Evolutionary conservation across 2,888 invertebrate species (phyloP).

Genomic region (Tenthredo mesomela): DNA sequence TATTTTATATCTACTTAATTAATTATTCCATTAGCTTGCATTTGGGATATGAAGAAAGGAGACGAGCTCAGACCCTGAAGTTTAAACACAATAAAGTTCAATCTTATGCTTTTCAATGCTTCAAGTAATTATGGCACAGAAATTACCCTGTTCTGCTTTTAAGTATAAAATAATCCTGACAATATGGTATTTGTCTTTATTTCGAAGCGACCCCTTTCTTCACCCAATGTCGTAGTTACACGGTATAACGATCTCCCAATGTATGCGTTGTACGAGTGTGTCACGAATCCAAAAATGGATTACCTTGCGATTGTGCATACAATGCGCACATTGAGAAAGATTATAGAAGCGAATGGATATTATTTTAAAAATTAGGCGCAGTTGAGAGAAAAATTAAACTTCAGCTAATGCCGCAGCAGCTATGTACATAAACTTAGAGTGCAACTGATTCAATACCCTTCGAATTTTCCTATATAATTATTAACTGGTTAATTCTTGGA

Average conservation of each 20-base stretch:
- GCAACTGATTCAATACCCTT: slow-evolving; percentile 66
- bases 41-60: slow-evolving; percentile 26
- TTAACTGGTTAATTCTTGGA: slow-evolving; percentile 68
- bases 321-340: slow-evolving; percentile 58
- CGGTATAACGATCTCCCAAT: slow-evolving; percentile 9
- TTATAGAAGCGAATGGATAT: slow-evolving; percentile 2
- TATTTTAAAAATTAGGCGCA: slow-evolving; percentile 26
- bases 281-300: not conserved
- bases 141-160: slow-evolving; percentile 47
- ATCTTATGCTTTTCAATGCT: slow-evolving; percentile 5
- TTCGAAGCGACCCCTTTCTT: slow-evolving; percentile 22
- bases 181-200: not conserved
- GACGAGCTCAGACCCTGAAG: not conserved
- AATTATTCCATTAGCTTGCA: slow-evolving; percentile 1
- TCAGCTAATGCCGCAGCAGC: slow-evolving; percentile 65
- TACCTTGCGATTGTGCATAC: not conserved
- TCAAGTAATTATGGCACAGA: slow-evolving; percentile 44
- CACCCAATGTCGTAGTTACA: slow-evolving; percentile 5
- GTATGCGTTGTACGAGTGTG: not conserved
- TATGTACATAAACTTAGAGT: slow-evolving; percentile 70
- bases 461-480: slow-evolving; percentile 60
- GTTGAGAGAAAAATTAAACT: slow-evolving; percentile 56
- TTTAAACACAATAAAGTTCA: not conserved
- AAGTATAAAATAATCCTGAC: not conserved
- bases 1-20: slow-evolving; percentile 22